Evolutionary conservation across 2,113 vertebrate genomes (phyloP).

Genomic region (Microtus pennsylvanicus): DNA sequence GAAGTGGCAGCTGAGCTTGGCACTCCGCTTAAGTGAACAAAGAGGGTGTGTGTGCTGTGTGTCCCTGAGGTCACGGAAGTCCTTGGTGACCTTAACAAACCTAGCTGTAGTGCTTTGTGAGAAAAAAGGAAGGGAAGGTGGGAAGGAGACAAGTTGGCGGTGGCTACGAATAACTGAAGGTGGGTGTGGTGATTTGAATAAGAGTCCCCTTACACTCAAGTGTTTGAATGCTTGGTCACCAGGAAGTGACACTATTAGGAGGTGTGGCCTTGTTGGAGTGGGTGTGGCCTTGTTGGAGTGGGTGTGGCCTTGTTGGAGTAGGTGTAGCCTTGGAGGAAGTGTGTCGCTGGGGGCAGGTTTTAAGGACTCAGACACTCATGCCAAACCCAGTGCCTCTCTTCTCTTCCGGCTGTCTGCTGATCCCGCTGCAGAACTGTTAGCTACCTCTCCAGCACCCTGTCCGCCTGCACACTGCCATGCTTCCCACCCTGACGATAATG

Average conservation of each 20-base stretch:
- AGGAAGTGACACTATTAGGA: background rate
- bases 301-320: background rate
- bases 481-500: background rate
- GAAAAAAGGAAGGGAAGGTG: background rate
- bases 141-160: background rate
- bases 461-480: background rate
- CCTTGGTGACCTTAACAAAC: background rate
- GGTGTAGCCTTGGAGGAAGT: background rate
- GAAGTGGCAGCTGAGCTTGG: background rate
- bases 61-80: background rate
- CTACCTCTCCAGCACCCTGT: background rate
- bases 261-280: background rate
- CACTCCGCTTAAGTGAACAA: background rate
- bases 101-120: background rate
- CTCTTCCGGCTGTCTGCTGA: background rate
- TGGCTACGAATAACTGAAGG: background rate
- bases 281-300: background rate
- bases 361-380: background rate
- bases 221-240: background rate
- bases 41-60: background rate
- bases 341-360: background rate
- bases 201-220: background rate
- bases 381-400: background rate
- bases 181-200: background rate
- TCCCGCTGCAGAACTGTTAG: background rate